These are phyloP conservation scores for Agrotis exclamationis DNA, from an alignment of 2,888 invertebrate species.

Conservation along the genomic window DNA sequence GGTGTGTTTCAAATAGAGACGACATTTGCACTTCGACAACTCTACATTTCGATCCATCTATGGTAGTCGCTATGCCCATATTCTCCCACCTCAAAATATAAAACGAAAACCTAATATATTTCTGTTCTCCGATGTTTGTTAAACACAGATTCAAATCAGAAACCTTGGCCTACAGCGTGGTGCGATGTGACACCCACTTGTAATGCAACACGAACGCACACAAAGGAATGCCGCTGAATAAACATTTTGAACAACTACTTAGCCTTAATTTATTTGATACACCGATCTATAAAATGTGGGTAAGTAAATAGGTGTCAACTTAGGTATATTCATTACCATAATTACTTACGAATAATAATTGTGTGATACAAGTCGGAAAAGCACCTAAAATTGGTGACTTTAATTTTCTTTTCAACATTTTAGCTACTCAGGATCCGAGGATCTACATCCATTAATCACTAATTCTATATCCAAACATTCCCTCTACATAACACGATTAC, in stretches of 20 bases:
- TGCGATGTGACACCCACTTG: slow-evolving; percentile 76
- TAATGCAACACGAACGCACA: slow-evolving; percentile 69
- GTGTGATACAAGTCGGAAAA: background rate
- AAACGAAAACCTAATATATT: slow-evolving; percentile 26
- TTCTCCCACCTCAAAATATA: background rate
- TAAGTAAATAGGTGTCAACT: background rate
- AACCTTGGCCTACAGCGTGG: slow-evolving; percentile 75
- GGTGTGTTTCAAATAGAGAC: background rate
- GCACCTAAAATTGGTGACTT: background rate
- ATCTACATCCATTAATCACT: too few relatives aligned
- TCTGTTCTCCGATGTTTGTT: slow-evolving; percentile 46
- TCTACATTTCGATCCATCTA: background rate
- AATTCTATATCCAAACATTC: too few relatives aligned
- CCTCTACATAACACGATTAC: too few relatives aligned
- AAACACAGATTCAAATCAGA: slow-evolving; percentile 58
- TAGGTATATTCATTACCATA: background rate
- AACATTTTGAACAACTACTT: slow-evolving; percentile 67
- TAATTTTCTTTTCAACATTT: background rate
- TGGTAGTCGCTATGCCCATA: background rate
- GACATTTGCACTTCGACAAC: background rate
- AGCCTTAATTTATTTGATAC: slow-evolving; percentile 42
- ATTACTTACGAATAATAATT: background rate
- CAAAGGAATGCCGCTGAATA: slow-evolving; percentile 72
- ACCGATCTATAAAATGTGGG: slow-evolving; percentile 19
- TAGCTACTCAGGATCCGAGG: too few relatives aligned